Percentiles rank a stretch among this genome's conserved stretches.
phyloP scores from a whole-genome alignment of 1,140 invertebrate genomes.

The Trialeurodes vaporariorum region DNA sequence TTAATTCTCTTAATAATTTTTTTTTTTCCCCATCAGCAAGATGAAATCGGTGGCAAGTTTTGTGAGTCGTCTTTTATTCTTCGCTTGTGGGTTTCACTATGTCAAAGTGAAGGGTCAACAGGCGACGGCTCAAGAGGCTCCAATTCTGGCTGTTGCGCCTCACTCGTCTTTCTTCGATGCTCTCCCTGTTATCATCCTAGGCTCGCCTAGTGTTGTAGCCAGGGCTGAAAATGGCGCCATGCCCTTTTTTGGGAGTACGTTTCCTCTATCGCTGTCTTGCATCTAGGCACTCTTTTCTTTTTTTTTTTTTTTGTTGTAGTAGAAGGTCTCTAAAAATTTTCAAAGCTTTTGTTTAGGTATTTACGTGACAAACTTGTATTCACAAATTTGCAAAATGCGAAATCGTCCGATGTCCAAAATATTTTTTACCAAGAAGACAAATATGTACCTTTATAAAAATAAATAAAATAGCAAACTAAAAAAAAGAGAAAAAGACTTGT shows the following conservation, averaged over 20 bases:
- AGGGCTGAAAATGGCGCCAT: constrained; percentile 65
- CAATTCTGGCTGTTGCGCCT: constrained; percentile 75
- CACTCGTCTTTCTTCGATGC: constrained; percentile 87
- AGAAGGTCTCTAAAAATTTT: neutral
- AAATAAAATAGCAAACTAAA: too few relatives aligned
- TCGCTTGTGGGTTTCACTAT: constrained; percentile 65
- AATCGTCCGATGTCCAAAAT: too few relatives aligned
- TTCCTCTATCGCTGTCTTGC: constrained; percentile 12
- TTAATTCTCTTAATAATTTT: too few relatives aligned
- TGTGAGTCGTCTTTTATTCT: constrained; percentile 61
- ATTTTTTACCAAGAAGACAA: too few relatives aligned
- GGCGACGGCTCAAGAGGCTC: constrained; percentile 55
- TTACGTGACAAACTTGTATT: too few relatives aligned
- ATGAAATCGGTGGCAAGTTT: constrained; percentile 47
- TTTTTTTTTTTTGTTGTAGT: neutral
- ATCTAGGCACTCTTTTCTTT: neutral
- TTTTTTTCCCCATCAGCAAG: constrained; percentile 32
- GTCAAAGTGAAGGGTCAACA: constrained; percentile 52
- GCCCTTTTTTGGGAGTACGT: constrained; percentile 80
- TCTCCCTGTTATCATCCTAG: constrained; percentile 63
- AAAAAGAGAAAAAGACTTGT: too few relatives aligned
- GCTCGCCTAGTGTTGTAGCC: constrained; percentile 75
- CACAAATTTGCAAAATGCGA: too few relatives aligned
- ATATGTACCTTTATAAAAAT: too few relatives aligned
- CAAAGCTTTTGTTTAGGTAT: too few relatives aligned